These are phyloP conservation scores for Erinaceus europaeus DNA, from an alignment of 2,113 vertebrate genomes.

Conservation along the genomic window DNA sequence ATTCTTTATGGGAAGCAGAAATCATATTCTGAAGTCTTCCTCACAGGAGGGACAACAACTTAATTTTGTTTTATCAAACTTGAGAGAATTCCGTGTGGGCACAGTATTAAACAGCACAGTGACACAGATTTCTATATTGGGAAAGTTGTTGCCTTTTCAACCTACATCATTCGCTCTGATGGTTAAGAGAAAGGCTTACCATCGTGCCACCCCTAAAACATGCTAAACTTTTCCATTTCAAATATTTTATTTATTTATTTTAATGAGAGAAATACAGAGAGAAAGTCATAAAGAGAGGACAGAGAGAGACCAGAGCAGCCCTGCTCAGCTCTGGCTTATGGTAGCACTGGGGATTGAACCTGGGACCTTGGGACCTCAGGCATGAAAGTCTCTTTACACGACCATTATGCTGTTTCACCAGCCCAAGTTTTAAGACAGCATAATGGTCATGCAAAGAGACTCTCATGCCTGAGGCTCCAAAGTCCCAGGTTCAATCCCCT, in stretches of 20 bases:
- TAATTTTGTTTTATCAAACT: not conserved
- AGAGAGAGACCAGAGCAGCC: too few relatives aligned
- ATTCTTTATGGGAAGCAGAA: too few relatives aligned
- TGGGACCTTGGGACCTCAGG: too few relatives aligned
- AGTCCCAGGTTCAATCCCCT: too few relatives aligned
- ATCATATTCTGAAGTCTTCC: not conserved
- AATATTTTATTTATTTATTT: not conserved
- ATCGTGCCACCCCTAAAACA: not conserved
- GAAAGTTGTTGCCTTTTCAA: conserved; percentile 16
- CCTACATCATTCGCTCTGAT: not conserved
- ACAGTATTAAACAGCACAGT: conserved; percentile 9
- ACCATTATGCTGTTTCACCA: too few relatives aligned
- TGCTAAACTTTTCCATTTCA: not conserved
- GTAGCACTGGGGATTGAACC: too few relatives aligned
- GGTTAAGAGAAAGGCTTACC: not conserved
- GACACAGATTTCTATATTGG: not conserved
- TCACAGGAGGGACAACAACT: not conserved
- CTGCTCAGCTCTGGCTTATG: too few relatives aligned
- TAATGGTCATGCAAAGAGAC: too few relatives aligned
- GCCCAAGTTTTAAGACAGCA: too few relatives aligned
- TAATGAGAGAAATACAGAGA: not conserved
- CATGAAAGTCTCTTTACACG: too few relatives aligned
- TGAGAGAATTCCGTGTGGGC: conserved; percentile 5
- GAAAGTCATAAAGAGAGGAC: too few relatives aligned
- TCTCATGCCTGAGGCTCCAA: too few relatives aligned